Evolutionary conservation across 1,140 invertebrate species (phyloP), one percentile per base, ranked within the genome.

Genomic region (Papilio polyxenes): DNA sequence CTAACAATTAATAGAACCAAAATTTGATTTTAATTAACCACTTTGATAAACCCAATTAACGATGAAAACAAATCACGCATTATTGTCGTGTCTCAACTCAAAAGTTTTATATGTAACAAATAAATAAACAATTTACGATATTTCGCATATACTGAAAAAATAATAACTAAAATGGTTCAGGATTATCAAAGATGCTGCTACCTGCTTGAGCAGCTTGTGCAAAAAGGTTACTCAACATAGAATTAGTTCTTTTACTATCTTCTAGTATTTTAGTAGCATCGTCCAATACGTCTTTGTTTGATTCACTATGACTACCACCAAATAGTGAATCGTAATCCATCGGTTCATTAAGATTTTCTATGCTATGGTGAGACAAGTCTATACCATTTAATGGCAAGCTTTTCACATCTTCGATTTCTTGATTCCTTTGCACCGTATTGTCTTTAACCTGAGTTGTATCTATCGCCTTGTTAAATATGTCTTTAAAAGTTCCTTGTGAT

Each of bases 201-300:
- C 81, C 82, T n/a, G 59, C 8, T 72, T 83, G 56, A 40, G 84
- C 78, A 2, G 48, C 56, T 69, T 85, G 77, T 53, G 83, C 76
- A 20, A 89, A 87, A 76, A 87, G 83, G 17, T 82, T 81, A 48
- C 86, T 80, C 51, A 91, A 85, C 56, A 89, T 40, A 11, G 65
- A 69, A 44, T 86, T 82, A 2, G 83, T 82, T 37, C 82, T 78
- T 81, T 86, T 44, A 79, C 86, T 91, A 17, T 88, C 85, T 82
- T 85, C 80, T 20, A 92, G 86, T 9, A 91, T 82, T 79, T 83
- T 84, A 13, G 75, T 83, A 0, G 86, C 87, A 17, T 90, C 82
- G 9, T 87, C 75, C 48, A 87, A 6, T 44, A 78, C 79, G 56
- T 83, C 75, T n/a, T 86, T 80, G 51, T 79, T 62, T 31, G 81